Evolutionary conservation across 1,140 invertebrate species (phyloP), one percentile per base, ranked within the genome.

Genomic region (Reticulitermes speratus): DNA sequence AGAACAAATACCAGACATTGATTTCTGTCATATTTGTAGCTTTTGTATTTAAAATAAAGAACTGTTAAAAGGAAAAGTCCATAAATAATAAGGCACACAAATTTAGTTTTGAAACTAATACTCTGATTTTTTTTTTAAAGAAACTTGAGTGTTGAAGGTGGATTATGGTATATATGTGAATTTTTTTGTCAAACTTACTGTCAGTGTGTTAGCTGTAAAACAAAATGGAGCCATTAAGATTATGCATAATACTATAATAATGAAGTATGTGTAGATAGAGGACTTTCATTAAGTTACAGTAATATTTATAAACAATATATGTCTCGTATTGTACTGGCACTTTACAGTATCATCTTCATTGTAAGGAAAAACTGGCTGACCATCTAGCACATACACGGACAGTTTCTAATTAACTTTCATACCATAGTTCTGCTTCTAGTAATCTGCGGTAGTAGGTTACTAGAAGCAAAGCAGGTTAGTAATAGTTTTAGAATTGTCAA

Each of bases 261-360:
- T 75, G 25, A 75, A 75, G 65, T 75, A 7, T 75, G n/a, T 75
- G 16, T 75, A 75, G 65, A 30, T 75, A 75, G n/a, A 75, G 14
- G n/a, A 75, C n/a, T 75, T 75, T 65, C 59, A 23, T n/a, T 75
- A 75, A 75, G 65, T 75, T 75, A 75, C n/a, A 30, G 65, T 75
- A 75, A 30, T 75, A 75, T 30, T 30, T 75, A 25, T 75, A n/a
- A 75, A 30, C 65, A 8, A 75, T 75, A 9, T 14, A 75, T 75
- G n/a, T 75, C 14, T 30, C 65, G n/a, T n/a, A 75, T 75, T 75
- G 25, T 75, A 75, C 25, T 75, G n/a, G 25, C 65, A 30, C n/a
- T 30, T 25, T n/a, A 25, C 25, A n/a, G n/a, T 0, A 30, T 75
- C 65, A 30, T 75, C 25, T 6, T 65, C 21, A 65, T 25, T 75